Percentiles rank a stretch among this genome's conserved stretches.
Conservation (phyloP, 2,888 invertebrate genomes). For the Polyploca ridens region DNA sequence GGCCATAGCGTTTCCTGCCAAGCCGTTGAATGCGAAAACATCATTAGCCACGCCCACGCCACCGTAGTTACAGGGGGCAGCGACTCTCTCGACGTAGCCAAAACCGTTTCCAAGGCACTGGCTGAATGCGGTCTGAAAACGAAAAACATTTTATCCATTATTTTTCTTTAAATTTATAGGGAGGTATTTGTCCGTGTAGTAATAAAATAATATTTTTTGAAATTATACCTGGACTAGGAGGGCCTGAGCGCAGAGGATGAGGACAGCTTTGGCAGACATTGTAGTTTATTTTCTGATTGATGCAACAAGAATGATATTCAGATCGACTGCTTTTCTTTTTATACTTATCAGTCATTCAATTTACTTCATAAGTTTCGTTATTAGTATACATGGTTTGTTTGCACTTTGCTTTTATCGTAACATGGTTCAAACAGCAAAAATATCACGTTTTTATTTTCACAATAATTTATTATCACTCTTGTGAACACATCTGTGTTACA, state of each 20-base stretch:
- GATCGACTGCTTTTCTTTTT: conserved; percentile 13
- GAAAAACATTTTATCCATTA: neutral
- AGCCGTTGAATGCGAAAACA: conserved; percentile 12
- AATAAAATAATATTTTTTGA: neutral
- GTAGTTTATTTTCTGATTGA: conserved; percentile 17
- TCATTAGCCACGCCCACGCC: neutral
- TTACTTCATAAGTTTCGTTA: neutral
- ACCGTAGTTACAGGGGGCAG: conserved; percentile 5
- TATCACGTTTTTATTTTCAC: neutral
- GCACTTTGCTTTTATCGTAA: too few relatives aligned
- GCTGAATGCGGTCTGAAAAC: conserved; percentile 17
- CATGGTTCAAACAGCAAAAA: neutral
- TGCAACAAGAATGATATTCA: conserved; percentile 14
- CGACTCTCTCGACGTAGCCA: conserved; percentile 7
- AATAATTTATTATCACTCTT: neutral
- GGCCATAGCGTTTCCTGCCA: neutral
- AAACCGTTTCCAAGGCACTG: conserved; percentile 14
- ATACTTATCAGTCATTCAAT: conserved; percentile 15
- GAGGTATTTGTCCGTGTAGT: neutral
- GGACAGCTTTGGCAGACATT: conserved; percentile 27
- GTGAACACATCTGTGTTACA: neutral
- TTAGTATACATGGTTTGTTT: neutral
- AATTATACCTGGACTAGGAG: conserved; percentile 25
- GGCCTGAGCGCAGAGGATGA: conserved; percentile 36
- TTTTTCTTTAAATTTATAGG: too few relatives aligned